phyloP scores from a whole-genome alignment of 2,113 vertebrate species.

The Chloebia gouldiae region DNA sequence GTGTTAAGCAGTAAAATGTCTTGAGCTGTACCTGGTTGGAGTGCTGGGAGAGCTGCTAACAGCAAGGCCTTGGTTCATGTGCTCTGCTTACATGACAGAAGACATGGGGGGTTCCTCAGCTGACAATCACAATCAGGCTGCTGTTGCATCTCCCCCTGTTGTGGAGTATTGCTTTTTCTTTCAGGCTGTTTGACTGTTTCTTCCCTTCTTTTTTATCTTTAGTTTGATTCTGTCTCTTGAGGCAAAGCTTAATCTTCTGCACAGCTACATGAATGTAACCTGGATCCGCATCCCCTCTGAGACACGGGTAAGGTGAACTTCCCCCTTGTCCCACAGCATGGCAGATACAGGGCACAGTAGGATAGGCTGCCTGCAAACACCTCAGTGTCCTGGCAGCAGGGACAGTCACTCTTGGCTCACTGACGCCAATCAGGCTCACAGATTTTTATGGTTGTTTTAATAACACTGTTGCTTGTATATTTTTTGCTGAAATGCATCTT shows the following conservation, averaged over 20 bases:
- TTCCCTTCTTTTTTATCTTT: slow-evolving; percentile 36
- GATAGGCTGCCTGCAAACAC: background rate
- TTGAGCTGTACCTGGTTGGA: background rate
- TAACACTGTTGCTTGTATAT: background rate
- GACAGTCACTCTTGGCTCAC: background rate
- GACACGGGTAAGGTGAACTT: slow-evolving; percentile 91
- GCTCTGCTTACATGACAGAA: background rate
- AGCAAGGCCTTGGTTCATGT: background rate
- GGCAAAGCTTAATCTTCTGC: slow-evolving; percentile 96
- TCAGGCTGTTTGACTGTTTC: background rate
- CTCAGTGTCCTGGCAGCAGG: background rate
- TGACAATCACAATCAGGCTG: background rate
- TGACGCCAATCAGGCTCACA: background rate
- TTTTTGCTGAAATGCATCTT: background rate
- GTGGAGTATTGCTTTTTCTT: background rate
- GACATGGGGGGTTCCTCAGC: background rate
- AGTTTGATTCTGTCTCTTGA: slow-evolving; percentile 98
- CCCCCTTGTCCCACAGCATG: background rate
- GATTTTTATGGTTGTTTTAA: background rate
- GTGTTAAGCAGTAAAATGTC: background rate
- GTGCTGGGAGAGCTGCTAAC: background rate
- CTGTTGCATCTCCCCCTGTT: background rate
- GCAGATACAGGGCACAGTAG: background rate
- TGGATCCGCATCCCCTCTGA: slow-evolving; percentile 99
- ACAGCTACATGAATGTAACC: slow-evolving; percentile 99